Conservation (phyloP, 2,888 invertebrate species). For the Ennomos quercinarius region DNA sequence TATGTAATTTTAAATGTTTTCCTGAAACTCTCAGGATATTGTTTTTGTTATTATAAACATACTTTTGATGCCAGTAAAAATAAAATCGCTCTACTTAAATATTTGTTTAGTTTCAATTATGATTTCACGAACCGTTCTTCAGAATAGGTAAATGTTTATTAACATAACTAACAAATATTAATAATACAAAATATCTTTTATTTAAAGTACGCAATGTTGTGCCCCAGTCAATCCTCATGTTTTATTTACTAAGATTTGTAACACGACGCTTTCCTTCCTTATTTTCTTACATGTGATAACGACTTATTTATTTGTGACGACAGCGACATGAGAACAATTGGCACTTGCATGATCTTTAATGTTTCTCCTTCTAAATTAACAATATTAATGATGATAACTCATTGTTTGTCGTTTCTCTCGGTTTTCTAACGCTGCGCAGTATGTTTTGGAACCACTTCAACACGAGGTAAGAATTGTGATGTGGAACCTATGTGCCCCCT, state of each 20-base stretch:
- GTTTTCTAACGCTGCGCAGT: constrained; percentile 95
- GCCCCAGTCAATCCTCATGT: constrained; percentile 89
- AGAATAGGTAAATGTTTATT: constrained; percentile 21
- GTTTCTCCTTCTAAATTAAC: constrained; percentile 69
- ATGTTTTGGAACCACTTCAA: constrained; percentile 99
- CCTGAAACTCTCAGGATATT: background rate
- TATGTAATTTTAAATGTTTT: background rate
- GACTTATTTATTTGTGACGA: constrained; percentile 24
- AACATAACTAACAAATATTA: constrained; percentile 38
- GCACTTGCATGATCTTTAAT: constrained; percentile 73
- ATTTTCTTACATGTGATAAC: constrained; percentile 60
- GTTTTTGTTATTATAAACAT: too few relatives aligned
- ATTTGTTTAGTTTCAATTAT: background rate
- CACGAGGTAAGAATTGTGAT: constrained; percentile 94
- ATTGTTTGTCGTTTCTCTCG: constrained; percentile 88
- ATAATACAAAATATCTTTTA: constrained; percentile 49
- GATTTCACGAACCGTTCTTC: constrained; percentile 36
- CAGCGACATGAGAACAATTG: constrained; percentile 39
- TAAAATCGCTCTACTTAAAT: background rate
- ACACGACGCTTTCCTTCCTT: constrained; percentile 71
- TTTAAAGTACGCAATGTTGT: constrained; percentile 90
- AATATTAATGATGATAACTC: constrained; percentile 73
- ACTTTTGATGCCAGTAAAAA: too few relatives aligned
- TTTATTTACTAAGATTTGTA: constrained; percentile 77
- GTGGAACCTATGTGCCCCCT: constrained; percentile 32